Evolutionary conservation across 2,113 vertebrate species (phyloP).

Genomic region (Collichthys lucidus): DNA sequence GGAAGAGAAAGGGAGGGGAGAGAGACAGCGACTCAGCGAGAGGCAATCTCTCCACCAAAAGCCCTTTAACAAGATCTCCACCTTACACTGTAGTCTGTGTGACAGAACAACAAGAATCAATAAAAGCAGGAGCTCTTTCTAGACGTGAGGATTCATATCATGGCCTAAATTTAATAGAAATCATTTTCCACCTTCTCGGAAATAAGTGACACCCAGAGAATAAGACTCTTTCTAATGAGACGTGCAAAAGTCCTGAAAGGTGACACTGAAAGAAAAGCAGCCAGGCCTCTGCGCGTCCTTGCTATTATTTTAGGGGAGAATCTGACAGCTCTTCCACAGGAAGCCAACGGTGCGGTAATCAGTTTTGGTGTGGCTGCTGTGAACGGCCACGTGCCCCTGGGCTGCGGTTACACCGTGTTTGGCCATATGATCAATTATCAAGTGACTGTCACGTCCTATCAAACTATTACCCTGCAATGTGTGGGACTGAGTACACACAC

Average conservation of each 20-base stretch:
- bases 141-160: neutral
- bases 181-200: neutral
- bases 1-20: conserved; percentile 13
- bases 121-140: conserved; percentile 7
- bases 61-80: conserved; percentile 21
- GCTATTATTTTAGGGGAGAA: conserved; percentile 4
- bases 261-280: neutral
- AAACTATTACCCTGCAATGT: conserved; percentile 12
- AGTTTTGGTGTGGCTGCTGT: neutral
- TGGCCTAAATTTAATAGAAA: neutral
- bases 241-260: neutral
- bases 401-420: conserved; percentile 5
- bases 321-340: conserved; percentile 16
- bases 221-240: neutral
- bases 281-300: neutral
- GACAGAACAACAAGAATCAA: conserved; percentile 9
- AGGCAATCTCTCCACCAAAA: conserved; percentile 29
- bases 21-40: neutral
- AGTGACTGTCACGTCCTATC: conserved; percentile 33
- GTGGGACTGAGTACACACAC: conserved; percentile 3
- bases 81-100: conserved; percentile 1
- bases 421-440: conserved; percentile 37
- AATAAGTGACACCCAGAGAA: neutral
- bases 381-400: neutral
- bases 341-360: conserved; percentile 22